phyloP scores from a whole-genome alignment of 2,888 invertebrate species.

The Hyposoter didymator region DNA sequence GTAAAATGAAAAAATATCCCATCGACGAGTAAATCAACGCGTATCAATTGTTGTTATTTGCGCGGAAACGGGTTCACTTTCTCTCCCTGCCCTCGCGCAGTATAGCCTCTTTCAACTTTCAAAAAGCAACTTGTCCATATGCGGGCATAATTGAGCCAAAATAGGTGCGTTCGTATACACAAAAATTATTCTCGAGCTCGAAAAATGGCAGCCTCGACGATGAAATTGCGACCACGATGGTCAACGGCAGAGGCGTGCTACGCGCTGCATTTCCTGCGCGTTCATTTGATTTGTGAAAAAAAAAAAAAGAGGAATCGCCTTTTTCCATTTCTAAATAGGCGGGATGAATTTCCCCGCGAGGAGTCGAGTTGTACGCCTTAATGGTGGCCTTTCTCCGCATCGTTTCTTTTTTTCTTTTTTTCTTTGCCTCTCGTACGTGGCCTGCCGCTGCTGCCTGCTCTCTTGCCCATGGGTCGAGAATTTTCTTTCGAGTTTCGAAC shows the following conservation, averaged over 20 bases:
- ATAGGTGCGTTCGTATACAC: too few relatives aligned
- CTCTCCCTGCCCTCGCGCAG: too few relatives aligned
- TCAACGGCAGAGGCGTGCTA: background rate
- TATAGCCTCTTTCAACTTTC: too few relatives aligned
- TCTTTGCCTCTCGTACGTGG: background rate
- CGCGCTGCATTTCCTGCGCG: background rate
- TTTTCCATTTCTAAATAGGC: slow-evolving; percentile 47
- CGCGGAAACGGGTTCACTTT: too few relatives aligned
- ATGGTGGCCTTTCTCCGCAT: slow-evolving; percentile 57
- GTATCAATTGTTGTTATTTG: too few relatives aligned
- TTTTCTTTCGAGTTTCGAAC: slow-evolving; percentile 32
- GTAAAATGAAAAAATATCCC: slow-evolving; percentile 18
- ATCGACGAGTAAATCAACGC: background rate
- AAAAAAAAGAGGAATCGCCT: slow-evolving; percentile 2
- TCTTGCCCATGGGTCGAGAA: slow-evolving; percentile 23
- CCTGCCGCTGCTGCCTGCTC: background rate
- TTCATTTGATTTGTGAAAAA: slow-evolving; percentile 27
- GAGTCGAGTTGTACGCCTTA: slow-evolving; percentile 38
- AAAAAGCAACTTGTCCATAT: too few relatives aligned
- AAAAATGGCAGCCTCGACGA: background rate
- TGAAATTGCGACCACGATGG: background rate
- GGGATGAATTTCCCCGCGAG: slow-evolving; percentile 47
- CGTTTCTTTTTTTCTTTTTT: slow-evolving; percentile 17
- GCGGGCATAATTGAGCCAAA: too few relatives aligned
- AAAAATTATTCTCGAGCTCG: background rate